Percentiles rank a stretch among this genome's conserved stretches.
Evolutionary conservation across 2,888 invertebrate genomes (phyloP).

Genomic region (Eurois occulta): DNA sequence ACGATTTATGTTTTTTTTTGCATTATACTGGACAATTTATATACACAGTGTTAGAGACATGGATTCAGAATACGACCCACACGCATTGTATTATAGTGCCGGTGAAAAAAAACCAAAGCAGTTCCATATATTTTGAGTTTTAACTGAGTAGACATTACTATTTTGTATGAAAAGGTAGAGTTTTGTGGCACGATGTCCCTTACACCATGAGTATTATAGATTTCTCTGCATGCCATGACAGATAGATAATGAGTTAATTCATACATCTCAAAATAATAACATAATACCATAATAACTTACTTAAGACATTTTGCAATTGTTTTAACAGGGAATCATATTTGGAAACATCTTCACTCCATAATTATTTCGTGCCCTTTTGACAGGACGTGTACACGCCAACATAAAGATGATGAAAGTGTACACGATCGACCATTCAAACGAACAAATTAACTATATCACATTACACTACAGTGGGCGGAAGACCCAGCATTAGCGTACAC

Average conservation of each 20-base stretch:
- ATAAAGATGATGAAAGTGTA: constrained; percentile 42
- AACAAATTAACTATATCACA: constrained; percentile 60
- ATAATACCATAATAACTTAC: background rate
- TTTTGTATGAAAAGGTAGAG: background rate
- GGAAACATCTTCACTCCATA: background rate
- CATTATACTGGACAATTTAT: no score
- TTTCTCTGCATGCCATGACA: background rate
- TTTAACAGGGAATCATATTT: constrained; percentile 6
- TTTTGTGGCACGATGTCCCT: background rate
- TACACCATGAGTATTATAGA: background rate
- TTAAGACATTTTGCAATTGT: constrained; percentile 9
- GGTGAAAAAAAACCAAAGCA: no score
- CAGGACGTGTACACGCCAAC: background rate
- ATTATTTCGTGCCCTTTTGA: constrained; percentile 24
- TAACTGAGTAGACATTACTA: no score
- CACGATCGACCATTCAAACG: constrained; percentile 33
- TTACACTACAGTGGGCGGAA: constrained; percentile 64
- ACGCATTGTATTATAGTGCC: no score
- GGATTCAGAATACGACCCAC: no score
- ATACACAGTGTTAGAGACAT: no score
- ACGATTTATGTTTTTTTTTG: no score
- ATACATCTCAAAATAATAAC: background rate
- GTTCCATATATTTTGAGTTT: no score
- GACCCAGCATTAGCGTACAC: constrained; percentile 59
- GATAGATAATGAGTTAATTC: constrained; percentile 1